These are phyloP conservation scores for Glandiceps talaboti DNA, from an alignment of 53 echinoderm and acorn worm species.

Conservation along the genomic window DNA sequence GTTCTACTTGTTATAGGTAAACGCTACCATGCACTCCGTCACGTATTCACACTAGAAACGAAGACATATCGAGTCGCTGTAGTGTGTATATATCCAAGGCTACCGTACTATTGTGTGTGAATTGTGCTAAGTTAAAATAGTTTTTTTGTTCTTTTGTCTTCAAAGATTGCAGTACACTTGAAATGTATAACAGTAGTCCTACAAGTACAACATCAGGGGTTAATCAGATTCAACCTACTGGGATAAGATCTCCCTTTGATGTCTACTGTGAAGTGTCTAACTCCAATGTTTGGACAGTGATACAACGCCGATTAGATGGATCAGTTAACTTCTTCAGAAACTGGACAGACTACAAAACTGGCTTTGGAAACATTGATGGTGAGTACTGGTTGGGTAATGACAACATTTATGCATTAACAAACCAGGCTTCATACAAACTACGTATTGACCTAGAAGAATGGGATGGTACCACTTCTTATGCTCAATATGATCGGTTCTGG, in stretches of 20 bases:
- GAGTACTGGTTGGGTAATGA: slow-evolving; percentile 71
- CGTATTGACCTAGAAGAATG: slow-evolving; percentile 40
- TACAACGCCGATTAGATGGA: slow-evolving; percentile 48
- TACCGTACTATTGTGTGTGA: too few species aligned
- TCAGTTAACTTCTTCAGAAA: slow-evolving; percentile 34
- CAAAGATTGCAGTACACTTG: too few species aligned
- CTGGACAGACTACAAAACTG: slow-evolving; percentile 42
- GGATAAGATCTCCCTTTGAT: neutral
- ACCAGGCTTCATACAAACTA: slow-evolving; percentile 30
- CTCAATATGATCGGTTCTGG: slow-evolving; percentile 45
- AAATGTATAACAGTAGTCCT: too few species aligned
- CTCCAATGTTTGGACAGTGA: slow-evolving; percentile 3
- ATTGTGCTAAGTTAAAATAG: too few species aligned
- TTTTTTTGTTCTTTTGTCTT: too few species aligned
- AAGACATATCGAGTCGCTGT: too few species aligned
- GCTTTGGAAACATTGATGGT: slow-evolving; percentile 49
- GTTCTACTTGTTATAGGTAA: too few species aligned
- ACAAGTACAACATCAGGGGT: neutral
- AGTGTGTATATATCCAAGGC: too few species aligned
- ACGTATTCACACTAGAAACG: too few species aligned
- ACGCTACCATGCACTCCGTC: too few species aligned
- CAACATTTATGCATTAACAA: slow-evolving; percentile 36
- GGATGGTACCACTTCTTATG: slow-evolving; percentile 22
- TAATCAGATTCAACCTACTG: neutral
- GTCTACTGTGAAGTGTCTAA: neutral